These are phyloP conservation scores for Piprites chloris DNA, from an alignment of 2,113 vertebrate species.

Conservation along the genomic window DNA sequence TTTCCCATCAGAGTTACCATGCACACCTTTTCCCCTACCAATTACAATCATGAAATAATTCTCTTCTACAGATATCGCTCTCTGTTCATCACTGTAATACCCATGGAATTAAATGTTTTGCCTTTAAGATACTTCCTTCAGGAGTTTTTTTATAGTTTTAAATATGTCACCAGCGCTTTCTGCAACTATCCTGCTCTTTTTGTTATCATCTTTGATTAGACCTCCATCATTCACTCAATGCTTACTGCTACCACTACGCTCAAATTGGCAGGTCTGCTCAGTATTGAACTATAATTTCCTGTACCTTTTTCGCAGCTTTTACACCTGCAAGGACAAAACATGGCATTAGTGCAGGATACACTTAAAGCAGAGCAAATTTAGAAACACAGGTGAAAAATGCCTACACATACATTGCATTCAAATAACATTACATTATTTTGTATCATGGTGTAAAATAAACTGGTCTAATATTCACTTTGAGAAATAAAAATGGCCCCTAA, in stretches of 20 bases:
- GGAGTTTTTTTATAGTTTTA: background rate
- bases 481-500: background rate
- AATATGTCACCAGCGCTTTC: background rate
- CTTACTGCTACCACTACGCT: conserved; percentile 66
- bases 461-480: background rate
- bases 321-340: conserved; percentile 71
- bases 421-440: background rate
- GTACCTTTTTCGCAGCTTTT: conserved; percentile 47
- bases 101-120: background rate
- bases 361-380: conserved; percentile 19
- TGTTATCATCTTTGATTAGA: conserved; percentile 69
- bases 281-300: conserved; percentile 50
- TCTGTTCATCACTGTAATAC: background rate
- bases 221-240: conserved; percentile 58
- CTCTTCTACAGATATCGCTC: background rate
- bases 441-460: background rate
- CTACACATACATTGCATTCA: background rate
- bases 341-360: conserved; percentile 24
- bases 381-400: background rate
- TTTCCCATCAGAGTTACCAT: background rate
- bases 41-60: background rate
- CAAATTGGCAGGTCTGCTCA: background rate
- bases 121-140: background rate
- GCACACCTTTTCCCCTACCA: background rate
- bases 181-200: conserved; percentile 73